Evolutionary conservation across 2,797 vertebrate species (phyloP).

Genomic region (Mus spretus): DNA sequence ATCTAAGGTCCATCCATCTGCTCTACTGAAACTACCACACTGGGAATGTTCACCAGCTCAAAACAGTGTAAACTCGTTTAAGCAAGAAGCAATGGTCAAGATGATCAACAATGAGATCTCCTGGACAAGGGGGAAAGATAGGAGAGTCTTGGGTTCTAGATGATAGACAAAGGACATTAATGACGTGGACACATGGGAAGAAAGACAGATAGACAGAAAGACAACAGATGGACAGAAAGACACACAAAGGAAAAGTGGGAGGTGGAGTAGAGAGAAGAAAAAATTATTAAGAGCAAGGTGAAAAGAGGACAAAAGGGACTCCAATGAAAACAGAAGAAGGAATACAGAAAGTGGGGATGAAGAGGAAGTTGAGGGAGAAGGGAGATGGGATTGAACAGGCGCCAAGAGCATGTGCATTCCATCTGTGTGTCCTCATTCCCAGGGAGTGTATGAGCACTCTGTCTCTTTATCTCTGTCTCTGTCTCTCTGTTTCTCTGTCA

Average conservation of each 20-base stretch:
- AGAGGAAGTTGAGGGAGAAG: neutral
- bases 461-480: neutral
- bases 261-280: neutral
- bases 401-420: neutral
- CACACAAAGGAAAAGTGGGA: neutral
- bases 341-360: neutral
- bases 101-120: neutral
- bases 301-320: neutral
- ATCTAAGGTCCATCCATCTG: too few relatives aligned
- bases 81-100: fast-evolving
- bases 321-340: neutral
- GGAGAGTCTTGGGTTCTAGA: neutral
- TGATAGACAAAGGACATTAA: neutral
- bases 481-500: neutral
- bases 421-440: neutral
- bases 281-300: neutral
- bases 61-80: neutral
- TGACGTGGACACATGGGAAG: neutral
- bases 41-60: neutral
- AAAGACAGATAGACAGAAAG: neutral
- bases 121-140: neutral
- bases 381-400: neutral
- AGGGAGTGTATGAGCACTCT: neutral
- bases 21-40: neutral
- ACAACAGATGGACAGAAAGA: neutral